Conservation (phyloP, 2,797 vertebrate species). For the Poeciliopsis infans region DNA sequence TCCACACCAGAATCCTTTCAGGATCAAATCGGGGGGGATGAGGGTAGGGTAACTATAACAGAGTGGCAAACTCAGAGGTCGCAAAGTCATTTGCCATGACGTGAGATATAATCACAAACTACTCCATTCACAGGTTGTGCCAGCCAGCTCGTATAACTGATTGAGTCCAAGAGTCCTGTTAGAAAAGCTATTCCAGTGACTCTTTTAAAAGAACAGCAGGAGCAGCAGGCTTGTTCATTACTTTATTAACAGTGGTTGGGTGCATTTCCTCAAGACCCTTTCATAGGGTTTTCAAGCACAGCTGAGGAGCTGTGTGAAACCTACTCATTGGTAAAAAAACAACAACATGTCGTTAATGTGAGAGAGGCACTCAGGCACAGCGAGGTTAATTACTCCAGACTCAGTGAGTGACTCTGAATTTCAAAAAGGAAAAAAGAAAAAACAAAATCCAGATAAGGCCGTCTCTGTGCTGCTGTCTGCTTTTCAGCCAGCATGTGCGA, state of each 20-base stretch:
- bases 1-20: neutral
- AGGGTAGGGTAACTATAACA: neutral
- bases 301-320: slow-evolving; percentile 43
- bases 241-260: slow-evolving; percentile 55
- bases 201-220: slow-evolving; percentile 40
- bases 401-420: slow-evolving; percentile 61
- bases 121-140: slow-evolving; percentile 53
- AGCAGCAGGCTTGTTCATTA: slow-evolving; percentile 39
- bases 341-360: slow-evolving; percentile 19
- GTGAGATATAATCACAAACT: slow-evolving; percentile 51
- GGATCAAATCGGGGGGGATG: slow-evolving; percentile 8
- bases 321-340: slow-evolving; percentile 44
- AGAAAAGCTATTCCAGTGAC: slow-evolving; percentile 37
- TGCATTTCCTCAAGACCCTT: slow-evolving; percentile 50
- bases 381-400: slow-evolving; percentile 61
- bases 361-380: slow-evolving; percentile 45
- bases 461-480: slow-evolving; percentile 20
- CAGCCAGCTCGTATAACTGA: slow-evolving; percentile 40
- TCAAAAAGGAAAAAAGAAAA: slow-evolving; percentile 38
- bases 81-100: slow-evolving; percentile 47
- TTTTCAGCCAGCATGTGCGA: slow-evolving; percentile 36
- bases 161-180: slow-evolving; percentile 23
- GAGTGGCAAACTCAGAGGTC: slow-evolving; percentile 39
- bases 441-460: slow-evolving; percentile 16
- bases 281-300: slow-evolving; percentile 30